phyloP scores from a whole-genome alignment of 2,797 vertebrate species.

The Pseudomugil gertrudae region DNA sequence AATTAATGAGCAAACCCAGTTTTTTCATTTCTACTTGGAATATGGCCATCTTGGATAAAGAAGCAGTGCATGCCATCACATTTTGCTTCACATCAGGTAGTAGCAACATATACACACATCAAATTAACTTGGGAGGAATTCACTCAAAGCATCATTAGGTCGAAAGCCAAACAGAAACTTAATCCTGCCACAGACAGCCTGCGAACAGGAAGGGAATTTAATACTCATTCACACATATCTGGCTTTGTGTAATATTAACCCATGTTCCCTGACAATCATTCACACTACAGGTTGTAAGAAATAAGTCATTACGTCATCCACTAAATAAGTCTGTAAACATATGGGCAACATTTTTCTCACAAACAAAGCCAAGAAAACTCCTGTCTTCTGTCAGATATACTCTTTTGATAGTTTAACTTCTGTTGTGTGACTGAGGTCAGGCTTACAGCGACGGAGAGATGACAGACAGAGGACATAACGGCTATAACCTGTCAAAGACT shows the following conservation, averaged over 20 bases:
- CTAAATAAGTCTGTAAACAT: background rate
- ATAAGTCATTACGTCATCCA: background rate
- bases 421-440: background rate
- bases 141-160: background rate
- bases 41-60: no score
- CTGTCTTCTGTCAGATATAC: background rate
- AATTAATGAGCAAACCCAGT: no score
- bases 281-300: background rate
- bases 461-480: background rate
- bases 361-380: background rate
- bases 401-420: background rate
- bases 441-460: background rate
- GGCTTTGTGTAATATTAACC: background rate
- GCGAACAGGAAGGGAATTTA: background rate
- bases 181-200: background rate
- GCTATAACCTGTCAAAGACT: constrained; percentile 3
- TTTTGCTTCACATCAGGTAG: background rate
- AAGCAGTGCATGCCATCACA: no score
- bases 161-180: background rate
- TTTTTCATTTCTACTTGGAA: no score
- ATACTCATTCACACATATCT: background rate
- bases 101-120: background rate
- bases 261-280: background rate
- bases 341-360: background rate
- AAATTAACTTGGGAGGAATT: background rate